These are phyloP conservation scores for Myocastor coypus DNA, from an alignment of 2,113 vertebrate species.

Conservation along the genomic window DNA sequence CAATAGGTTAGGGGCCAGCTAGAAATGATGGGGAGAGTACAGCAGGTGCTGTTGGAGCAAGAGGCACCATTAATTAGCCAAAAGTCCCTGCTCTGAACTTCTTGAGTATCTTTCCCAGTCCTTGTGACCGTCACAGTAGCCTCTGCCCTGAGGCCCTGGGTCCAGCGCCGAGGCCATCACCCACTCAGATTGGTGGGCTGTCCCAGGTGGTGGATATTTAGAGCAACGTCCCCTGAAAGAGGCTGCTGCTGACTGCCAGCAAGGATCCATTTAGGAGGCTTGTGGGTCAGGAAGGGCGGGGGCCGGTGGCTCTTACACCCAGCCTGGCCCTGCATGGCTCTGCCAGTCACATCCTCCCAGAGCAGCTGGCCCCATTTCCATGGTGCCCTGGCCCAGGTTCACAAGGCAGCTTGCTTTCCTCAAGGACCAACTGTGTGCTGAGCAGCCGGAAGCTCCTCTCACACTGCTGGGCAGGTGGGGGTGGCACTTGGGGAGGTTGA, in stretches of 20 bases:
- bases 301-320: not conserved
- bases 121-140: not conserved
- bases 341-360: constrained; percentile 36
- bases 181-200: not conserved
- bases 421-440: constrained; percentile 58
- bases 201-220: not conserved
- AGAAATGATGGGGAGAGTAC: not conserved
- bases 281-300: not conserved
- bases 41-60: not conserved
- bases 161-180: not conserved
- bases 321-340: not conserved
- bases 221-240: not conserved
- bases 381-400: constrained; percentile 37
- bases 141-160: not conserved
- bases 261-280: not conserved
- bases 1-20: not conserved
- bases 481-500: constrained; percentile 61
- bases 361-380: constrained; percentile 76
- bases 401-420: constrained; percentile 71
- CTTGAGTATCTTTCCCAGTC: not conserved
- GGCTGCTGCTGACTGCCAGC: not conserved
- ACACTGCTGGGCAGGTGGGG: constrained; percentile 75
- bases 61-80: not conserved
- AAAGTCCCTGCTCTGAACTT: not conserved
- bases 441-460: constrained; percentile 67